Conservation (phyloP, 2,888 invertebrate genomes). For the Tenthredo notha region DNA sequence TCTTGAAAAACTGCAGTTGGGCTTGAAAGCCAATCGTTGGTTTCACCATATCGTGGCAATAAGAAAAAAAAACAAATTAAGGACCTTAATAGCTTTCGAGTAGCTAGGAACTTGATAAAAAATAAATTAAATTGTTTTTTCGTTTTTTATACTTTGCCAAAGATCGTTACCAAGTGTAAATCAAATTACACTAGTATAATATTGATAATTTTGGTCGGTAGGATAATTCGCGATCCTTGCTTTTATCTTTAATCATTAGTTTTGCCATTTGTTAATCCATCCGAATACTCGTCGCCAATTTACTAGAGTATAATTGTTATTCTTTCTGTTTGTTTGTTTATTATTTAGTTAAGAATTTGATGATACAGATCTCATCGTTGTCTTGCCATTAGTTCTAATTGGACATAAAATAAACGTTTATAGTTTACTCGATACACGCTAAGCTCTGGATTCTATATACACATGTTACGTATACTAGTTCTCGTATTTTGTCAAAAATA, state of each 20-base stretch:
- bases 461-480: slow-evolving; percentile 7
- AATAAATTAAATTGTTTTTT: neutral
- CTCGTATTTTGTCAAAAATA: neutral
- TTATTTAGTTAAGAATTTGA: neutral
- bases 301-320: neutral
- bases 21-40: neutral
- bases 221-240: neutral
- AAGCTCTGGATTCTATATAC: slow-evolving; percentile 44
- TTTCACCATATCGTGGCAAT: neutral
- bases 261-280: neutral
- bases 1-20: neutral
- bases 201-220: slow-evolving; percentile 5
- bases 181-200: neutral
- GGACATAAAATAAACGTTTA: slow-evolving; percentile 26
- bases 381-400: neutral
- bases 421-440: slow-evolving; percentile 26
- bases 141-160: neutral
- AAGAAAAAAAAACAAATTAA: neutral
- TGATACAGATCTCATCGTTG: neutral
- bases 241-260: neutral
- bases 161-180: neutral
- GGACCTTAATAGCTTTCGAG: neutral
- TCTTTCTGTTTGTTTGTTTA: neutral
- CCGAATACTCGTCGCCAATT: neutral
- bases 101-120: neutral